These are phyloP conservation scores for Actenoides lindsayi DNA, from an alignment of 2,113 vertebrate genomes.

Conservation along the genomic window DNA sequence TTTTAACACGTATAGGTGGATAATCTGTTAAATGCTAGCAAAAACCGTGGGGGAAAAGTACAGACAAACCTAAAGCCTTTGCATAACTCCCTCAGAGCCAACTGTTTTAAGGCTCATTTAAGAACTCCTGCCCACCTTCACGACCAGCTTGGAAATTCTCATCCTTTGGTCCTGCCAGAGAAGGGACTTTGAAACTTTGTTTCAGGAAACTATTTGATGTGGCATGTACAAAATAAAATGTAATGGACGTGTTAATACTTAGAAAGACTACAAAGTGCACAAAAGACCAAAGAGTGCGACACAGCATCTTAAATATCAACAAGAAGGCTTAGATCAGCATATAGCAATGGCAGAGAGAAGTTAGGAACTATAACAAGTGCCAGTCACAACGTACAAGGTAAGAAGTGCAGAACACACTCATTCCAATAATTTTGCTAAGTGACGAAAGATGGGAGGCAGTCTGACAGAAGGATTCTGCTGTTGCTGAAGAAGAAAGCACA, in stretches of 20 bases:
- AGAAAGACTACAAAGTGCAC: not conserved
- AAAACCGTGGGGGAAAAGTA: not conserved
- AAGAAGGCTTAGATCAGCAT: not conserved
- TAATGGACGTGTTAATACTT: not conserved
- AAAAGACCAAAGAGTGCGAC: not conserved
- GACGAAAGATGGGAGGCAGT: not conserved
- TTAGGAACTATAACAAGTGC: not conserved
- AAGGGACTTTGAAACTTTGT: not conserved
- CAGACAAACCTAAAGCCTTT: not conserved
- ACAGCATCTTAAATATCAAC: not conserved
- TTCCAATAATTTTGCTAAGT: not conserved
- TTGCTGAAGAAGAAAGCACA: not conserved
- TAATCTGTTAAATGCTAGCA: not conserved
- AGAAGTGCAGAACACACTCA: not conserved
- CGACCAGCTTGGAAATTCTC: not conserved
- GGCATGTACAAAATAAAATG: not conserved
- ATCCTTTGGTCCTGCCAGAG: not conserved
- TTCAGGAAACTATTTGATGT: not conserved
- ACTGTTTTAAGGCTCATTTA: not conserved
- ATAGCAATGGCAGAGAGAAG: not conserved
- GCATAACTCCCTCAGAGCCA: not conserved
- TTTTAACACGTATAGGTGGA: not conserved
- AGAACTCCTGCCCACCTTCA: not conserved
- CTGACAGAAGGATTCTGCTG: not conserved
- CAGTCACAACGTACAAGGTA: not conserved